Conservation (phyloP, 1,140 invertebrate genomes). For the Cephus cinctus region DNA sequence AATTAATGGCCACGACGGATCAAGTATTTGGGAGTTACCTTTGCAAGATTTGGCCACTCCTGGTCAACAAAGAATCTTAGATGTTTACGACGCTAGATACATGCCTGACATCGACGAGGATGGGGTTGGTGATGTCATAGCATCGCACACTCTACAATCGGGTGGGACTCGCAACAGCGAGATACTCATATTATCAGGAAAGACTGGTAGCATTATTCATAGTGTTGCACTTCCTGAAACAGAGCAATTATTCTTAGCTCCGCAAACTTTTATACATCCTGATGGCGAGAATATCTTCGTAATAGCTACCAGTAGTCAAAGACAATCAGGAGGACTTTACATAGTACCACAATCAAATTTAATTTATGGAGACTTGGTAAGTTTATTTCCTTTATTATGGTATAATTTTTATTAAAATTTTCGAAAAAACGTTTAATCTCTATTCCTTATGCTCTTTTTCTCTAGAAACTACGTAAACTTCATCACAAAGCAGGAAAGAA, state of each 20-base stretch:
- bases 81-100: slow-evolving; percentile 69
- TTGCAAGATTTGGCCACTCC: slow-evolving; percentile 34
- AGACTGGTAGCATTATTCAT: slow-evolving; percentile 65
- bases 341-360: slow-evolving; percentile 61
- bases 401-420: slow-evolving; percentile 8
- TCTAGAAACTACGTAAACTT: slow-evolving; percentile 47
- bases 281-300: slow-evolving; percentile 63
- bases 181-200: slow-evolving; percentile 71
- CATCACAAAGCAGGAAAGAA: slow-evolving; percentile 54
- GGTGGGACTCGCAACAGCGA: slow-evolving; percentile 57
- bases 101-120: slow-evolving; percentile 74
- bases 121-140: slow-evolving; percentile 69
- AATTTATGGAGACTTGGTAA: slow-evolving; percentile 57
- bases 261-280: slow-evolving; percentile 60
- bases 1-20: slow-evolving; percentile 68
- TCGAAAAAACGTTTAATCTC: too few relatives aligned
- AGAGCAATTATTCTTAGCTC: slow-evolving; percentile 73
- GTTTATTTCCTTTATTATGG: slow-evolving; percentile 31
- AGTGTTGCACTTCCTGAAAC: slow-evolving; percentile 65
- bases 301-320: slow-evolving; percentile 75
- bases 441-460: slow-evolving; percentile 17
- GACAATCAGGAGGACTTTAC: slow-evolving; percentile 71
- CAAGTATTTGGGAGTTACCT: slow-evolving; percentile 67
- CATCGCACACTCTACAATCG: slow-evolving; percentile 64
- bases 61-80: slow-evolving; percentile 48